Evolutionary conservation across 2,797 vertebrate genomes (phyloP).

Genomic region (Adelosebastes latens): DNA sequence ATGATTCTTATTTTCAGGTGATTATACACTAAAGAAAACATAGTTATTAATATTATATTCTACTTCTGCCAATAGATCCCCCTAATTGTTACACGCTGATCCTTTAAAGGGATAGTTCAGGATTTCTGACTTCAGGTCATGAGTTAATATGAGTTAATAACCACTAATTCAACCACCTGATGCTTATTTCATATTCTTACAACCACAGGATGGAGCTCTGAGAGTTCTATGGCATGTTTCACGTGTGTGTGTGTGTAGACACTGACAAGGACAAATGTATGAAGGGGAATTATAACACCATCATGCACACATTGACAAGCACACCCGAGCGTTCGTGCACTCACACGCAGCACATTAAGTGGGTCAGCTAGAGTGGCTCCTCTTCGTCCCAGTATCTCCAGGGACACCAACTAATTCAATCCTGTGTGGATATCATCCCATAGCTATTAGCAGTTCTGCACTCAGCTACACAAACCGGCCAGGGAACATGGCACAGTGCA

Average conservation of each 20-base stretch:
- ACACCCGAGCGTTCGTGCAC: constrained; percentile 3
- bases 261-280: constrained; percentile 11
- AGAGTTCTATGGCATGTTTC: background rate
- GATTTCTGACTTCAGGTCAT: background rate
- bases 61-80: too few species aligned
- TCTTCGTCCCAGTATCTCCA: constrained; percentile 50
- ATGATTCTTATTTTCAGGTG: too few species aligned
- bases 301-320: constrained; percentile 32
- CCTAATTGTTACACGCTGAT: too few species aligned
- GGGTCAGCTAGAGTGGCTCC: constrained; percentile 62
- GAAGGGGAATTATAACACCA: constrained; percentile 5
- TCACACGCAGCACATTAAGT: constrained; percentile 53
- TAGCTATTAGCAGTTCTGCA: constrained; percentile 47
- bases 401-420: constrained; percentile 68
- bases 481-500: background rate
- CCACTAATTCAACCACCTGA: constrained; percentile 28
- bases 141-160: background rate
- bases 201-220: background rate
- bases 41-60: too few species aligned
- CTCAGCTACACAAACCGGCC: background rate
- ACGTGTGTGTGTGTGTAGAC: background rate
- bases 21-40: too few species aligned
- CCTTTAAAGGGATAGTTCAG: background rate
- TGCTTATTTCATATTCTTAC: constrained; percentile 11
- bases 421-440: constrained; percentile 55